Conservation (phyloP, 2,888 invertebrate genomes). For the Stictocephala bisonia region DNA sequence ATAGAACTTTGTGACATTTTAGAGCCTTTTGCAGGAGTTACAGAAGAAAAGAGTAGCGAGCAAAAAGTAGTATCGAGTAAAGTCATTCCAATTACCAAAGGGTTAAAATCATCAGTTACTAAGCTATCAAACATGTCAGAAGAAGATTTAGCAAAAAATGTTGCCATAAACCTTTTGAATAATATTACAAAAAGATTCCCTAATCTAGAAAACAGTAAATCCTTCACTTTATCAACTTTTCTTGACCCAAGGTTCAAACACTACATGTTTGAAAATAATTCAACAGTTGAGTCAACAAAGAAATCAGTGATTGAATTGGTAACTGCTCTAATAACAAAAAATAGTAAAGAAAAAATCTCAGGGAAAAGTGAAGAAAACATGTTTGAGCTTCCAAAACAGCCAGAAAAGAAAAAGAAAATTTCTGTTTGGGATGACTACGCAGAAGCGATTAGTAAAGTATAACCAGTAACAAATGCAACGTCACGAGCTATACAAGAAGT, state of each 20-base stretch:
- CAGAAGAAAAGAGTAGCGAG: conserved; percentile 11
- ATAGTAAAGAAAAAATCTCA: not conserved
- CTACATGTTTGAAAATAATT: not conserved
- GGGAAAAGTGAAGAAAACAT: not conserved
- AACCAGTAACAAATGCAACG: not conserved
- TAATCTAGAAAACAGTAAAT: not conserved
- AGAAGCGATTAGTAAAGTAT: not conserved
- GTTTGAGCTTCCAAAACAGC: not conserved
- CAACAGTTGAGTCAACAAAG: not conserved
- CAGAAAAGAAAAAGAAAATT: not conserved
- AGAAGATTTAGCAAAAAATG: not conserved
- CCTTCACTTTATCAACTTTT: not conserved
- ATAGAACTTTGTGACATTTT: not conserved
- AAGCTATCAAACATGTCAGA: not conserved
- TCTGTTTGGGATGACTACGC: not conserved
- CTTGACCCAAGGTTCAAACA: conserved; percentile 30
- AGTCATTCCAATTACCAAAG: not conserved
- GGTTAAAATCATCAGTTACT: not conserved
- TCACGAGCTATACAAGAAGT: not conserved
- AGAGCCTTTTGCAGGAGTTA: conserved; percentile 9
- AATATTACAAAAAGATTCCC: not conserved
- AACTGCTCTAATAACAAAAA: not conserved
- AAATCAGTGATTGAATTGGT: not conserved
- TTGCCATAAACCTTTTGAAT: not conserved
- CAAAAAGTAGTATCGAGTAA: not conserved